Evolutionary conservation across 2,797 vertebrate species (phyloP), one percentile per base, ranked within the genome.

Genomic region (Acomys russatus): DNA sequence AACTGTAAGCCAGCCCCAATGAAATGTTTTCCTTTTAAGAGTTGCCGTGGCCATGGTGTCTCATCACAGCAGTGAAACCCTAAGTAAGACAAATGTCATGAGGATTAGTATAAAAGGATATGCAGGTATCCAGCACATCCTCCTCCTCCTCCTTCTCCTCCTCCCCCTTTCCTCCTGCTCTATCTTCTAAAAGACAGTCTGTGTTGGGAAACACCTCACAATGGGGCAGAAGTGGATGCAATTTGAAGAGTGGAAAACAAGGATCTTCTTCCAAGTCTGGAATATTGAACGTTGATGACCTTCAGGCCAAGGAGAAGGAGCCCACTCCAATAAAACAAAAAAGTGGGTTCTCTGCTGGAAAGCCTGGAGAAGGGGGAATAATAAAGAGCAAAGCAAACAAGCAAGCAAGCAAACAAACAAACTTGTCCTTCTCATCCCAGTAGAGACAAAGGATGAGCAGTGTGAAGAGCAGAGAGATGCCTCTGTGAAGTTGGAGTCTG

Each of bases 231-330:
- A 15, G 74, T 51, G 25, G 5, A 30, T 51, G 28, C 25, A 76
- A 28, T 30, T 30, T 14, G 30, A 49, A 33, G 76, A 54, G 28
- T 28, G 28, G 23, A 78, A 49, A 54, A 30, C 10, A 9, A 49
- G 7, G 49, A 17, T 18, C 12, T 30, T 76, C 23, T 76, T 77
- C 74, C 14, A 49, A 8, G 14, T 30, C 74, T 51, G 74, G 44
- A 51, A 51, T 49, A 44, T 14, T 99, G 98, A 99, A 99, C 98
- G 98, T 97, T 2, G 99, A 99, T 79, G 99, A 99, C 49, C 98
- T 99, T 93, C 99, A 99, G 98, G 98, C 98, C 94, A 99, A 99
- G 94, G 99, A 99, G 98, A 99, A 99, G 92, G 99, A 99, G 91
- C 98, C 99, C 90, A 99, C 44, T 77, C 74, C 2, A 44, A 15